These are phyloP conservation scores for Misgurnus anguillicaudatus DNA, from an alignment of 2,113 vertebrate species.

Conservation along the genomic window DNA sequence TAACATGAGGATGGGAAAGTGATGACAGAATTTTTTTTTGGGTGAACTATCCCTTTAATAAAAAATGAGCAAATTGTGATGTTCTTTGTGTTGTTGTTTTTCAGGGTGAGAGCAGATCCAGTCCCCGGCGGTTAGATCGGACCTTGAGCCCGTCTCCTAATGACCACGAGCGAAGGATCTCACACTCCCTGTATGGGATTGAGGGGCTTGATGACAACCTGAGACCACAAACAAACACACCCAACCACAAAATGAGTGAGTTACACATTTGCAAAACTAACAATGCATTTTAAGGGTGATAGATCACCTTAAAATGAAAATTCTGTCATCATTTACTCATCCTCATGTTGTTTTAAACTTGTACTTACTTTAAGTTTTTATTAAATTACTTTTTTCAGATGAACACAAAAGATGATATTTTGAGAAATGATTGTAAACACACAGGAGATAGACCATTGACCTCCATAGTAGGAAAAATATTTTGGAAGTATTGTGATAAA, in stretches of 20 bases:
- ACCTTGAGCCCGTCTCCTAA: conserved; percentile 82
- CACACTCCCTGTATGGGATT: conserved; percentile 89
- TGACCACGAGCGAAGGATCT: conserved; percentile 91
- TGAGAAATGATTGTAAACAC: too few relatives aligned
- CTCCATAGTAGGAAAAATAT: too few relatives aligned
- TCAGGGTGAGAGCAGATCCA: conserved; percentile 79
- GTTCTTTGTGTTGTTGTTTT: background rate
- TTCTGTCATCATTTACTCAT: too few relatives aligned
- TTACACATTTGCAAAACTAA: conserved; percentile 6
- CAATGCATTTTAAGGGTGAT: background rate
- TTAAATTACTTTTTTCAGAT: too few relatives aligned
- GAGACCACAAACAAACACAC: conserved; percentile 74
- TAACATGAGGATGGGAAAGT: too few relatives aligned
- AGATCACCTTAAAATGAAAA: too few relatives aligned
- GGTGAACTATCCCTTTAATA: background rate
- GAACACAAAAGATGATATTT: too few relatives aligned
- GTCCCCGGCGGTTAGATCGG: conserved; percentile 81
- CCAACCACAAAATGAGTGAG: conserved; percentile 87
- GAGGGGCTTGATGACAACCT: conserved; percentile 88
- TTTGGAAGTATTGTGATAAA: too few relatives aligned
- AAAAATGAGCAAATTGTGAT: background rate
- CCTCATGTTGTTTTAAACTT: too few relatives aligned
- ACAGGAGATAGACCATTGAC: too few relatives aligned
- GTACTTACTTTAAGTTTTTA: too few relatives aligned
- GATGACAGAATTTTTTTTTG: too few relatives aligned